A percentile compares a stretch with the other conserved stretches of the same genome.
Conservation (phyloP, 2,888 invertebrate genomes). For the Andrena camellia region DNA sequence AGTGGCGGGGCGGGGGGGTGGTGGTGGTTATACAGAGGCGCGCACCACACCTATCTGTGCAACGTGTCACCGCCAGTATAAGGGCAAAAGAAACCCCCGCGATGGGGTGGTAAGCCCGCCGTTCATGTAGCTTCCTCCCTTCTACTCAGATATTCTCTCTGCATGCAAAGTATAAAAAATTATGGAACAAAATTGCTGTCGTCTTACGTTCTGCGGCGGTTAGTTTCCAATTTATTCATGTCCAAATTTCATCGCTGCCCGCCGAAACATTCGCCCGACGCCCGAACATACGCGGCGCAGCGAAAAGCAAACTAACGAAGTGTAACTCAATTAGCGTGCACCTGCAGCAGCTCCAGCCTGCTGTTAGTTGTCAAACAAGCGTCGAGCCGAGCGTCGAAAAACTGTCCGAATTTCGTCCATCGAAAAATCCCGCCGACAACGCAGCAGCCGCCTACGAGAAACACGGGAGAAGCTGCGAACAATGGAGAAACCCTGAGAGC, state of each 20-base stretch:
- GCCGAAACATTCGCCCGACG: too few species aligned
- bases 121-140: not conserved
- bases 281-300: too few species aligned
- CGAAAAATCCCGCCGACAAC: not conserved
- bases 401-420: constrained; percentile 1
- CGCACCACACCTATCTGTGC: constrained; percentile 52
- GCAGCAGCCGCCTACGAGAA: constrained; percentile 26
- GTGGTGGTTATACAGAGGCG: constrained; percentile 46
- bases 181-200: too few species aligned
- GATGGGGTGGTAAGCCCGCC: constrained; percentile 50
- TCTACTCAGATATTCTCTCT: too few species aligned
- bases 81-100: constrained; percentile 47
- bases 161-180: too few species aligned
- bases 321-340: too few species aligned
- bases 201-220: too few species aligned
- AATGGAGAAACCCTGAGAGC: constrained; percentile 8
- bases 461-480: constrained; percentile 19
- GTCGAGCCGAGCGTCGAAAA: not conserved
- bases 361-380: not conserved
- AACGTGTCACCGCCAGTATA: constrained; percentile 60
- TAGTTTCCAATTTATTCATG: too few species aligned
- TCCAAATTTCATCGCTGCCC: too few species aligned
- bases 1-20: constrained; percentile 45
- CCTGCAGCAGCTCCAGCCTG: too few species aligned
- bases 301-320: too few species aligned